These are phyloP conservation scores for Gastrophysa polygoni DNA, from an alignment of 2,888 invertebrate genomes.

Conservation along the genomic window DNA sequence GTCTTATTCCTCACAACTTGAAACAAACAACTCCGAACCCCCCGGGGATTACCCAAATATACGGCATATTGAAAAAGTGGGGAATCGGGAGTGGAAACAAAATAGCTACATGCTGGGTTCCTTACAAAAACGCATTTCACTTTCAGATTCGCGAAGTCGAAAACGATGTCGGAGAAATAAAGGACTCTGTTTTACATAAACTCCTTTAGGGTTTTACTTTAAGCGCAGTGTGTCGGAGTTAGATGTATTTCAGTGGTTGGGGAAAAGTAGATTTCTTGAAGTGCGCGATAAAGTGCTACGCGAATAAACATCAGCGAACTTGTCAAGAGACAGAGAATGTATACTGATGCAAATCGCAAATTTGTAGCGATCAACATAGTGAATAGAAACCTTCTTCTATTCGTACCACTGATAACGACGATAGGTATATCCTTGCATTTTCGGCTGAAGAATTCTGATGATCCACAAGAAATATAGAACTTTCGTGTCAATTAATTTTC, in stretches of 20 bases:
- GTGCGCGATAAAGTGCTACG: neutral
- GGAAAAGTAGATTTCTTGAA: neutral
- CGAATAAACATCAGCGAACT: neutral
- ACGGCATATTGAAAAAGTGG: neutral
- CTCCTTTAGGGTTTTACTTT: neutral
- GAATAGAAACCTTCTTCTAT: too few species aligned
- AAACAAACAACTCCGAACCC: neutral
- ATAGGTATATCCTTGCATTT: too few species aligned
- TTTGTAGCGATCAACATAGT: too few species aligned
- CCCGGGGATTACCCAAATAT: neutral
- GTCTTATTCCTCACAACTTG: too few species aligned
- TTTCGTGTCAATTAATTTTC: too few species aligned
- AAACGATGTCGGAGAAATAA: neutral
- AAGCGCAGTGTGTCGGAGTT: neutral
- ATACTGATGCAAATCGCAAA: too few species aligned
- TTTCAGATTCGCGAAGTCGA: neutral
- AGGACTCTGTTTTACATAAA: neutral
- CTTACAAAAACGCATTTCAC: neutral
- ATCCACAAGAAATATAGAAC: too few species aligned
- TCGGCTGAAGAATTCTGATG: too few species aligned
- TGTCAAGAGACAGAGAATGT: neutral
- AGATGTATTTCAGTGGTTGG: neutral
- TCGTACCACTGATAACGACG: too few species aligned
- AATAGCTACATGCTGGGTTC: neutral
- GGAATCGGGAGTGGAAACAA: neutral